Conservation (phyloP, 2,888 invertebrate species). For the Tortricodes alternella region DNA sequence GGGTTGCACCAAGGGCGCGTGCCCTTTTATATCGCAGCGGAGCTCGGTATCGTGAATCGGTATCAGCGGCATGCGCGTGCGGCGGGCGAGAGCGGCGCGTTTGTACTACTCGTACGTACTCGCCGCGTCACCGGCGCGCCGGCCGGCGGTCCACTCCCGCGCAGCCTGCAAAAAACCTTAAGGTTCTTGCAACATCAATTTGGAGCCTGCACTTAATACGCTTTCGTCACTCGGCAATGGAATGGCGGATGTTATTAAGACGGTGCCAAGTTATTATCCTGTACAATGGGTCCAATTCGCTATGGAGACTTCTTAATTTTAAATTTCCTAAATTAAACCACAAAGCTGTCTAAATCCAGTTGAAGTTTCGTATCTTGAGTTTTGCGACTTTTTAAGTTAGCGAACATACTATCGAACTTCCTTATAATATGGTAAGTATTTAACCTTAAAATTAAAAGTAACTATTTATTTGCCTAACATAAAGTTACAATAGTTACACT, state of each 20-base stretch:
- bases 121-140: constrained; percentile 36
- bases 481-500: too few species aligned
- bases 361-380: too few species aligned
- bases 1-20: constrained; percentile 46
- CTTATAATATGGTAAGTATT: too few species aligned
- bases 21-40: constrained; percentile 62
- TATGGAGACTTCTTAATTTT: too few species aligned
- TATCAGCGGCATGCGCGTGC: constrained; percentile 71
- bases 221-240: constrained; percentile 9
- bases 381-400: too few species aligned
- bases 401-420: too few species aligned
- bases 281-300: not conserved
- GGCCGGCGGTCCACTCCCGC: constrained; percentile 60
- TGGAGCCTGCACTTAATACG: constrained; percentile 19
- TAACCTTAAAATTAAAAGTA: too few species aligned
- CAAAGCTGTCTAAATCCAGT: too few species aligned
- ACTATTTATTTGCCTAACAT: too few species aligned
- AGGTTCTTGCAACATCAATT: constrained; percentile 34
- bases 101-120: constrained; percentile 68
- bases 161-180: constrained; percentile 64
- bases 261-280: not conserved
- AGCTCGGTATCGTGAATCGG: constrained; percentile 31
- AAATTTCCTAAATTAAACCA: too few species aligned
- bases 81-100: constrained; percentile 61
- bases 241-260: not conserved